These are phyloP conservation scores for Pedetes capensis DNA, from an alignment of 2,113 vertebrate species.

Conservation along the genomic window DNA sequence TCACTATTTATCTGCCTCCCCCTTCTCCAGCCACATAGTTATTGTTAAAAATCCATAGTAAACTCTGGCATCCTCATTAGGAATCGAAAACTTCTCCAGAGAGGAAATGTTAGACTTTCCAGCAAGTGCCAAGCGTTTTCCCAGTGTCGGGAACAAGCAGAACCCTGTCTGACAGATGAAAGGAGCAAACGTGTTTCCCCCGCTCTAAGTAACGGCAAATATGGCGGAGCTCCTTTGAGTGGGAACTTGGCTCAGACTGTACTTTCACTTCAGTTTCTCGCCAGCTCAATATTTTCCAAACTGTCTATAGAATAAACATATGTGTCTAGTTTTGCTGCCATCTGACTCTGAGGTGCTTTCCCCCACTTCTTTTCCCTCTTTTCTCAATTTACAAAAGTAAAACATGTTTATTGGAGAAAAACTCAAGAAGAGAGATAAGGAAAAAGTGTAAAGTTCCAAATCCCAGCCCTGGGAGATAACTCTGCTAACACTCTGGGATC, in stretches of 20 bases:
- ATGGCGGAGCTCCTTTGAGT: fast-evolving
- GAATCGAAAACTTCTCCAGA: background rate
- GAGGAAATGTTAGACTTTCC: background rate
- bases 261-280: background rate
- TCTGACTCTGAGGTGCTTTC: background rate
- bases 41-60: background rate
- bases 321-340: background rate
- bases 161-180: background rate
- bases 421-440: conserved; percentile 45
- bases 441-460: conserved; percentile 2
- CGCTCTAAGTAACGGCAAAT: background rate
- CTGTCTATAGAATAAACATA: background rate
- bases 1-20: background rate
- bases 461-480: background rate
- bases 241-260: fast-evolving
- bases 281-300: background rate
- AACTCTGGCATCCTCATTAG: background rate
- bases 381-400: conserved; percentile 47
- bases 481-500: background rate
- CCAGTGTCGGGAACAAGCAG: background rate
- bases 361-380: background rate
- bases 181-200: background rate
- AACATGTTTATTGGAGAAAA: conserved; percentile 41
- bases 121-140: background rate
- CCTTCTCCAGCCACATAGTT: background rate